phyloP scores from a whole-genome alignment of 1,140 invertebrate species.

The Drosophila mojavensis region DNA sequence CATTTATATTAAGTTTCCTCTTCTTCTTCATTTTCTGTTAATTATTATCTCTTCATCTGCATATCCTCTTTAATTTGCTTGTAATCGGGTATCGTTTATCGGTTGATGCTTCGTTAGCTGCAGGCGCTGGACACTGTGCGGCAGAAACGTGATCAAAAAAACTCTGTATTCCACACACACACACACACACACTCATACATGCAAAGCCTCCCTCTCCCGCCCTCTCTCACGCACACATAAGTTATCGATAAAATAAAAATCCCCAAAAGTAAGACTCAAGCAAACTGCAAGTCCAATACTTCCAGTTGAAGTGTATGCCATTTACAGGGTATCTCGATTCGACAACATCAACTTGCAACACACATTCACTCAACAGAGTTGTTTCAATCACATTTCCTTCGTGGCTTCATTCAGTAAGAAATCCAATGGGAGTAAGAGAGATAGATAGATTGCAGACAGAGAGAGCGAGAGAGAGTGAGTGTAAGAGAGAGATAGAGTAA shows the following conservation, averaged over 20 bases:
- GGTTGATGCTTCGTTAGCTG: slow-evolving; percentile 35
- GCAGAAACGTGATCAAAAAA: slow-evolving; percentile 74
- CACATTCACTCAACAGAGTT: slow-evolving; percentile 71
- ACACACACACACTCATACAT: slow-evolving; percentile 17
- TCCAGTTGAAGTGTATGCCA: no score
- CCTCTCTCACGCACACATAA: slow-evolving; percentile 6
- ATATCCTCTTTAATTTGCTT: slow-evolving; percentile 33
- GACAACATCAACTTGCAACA: background rate
- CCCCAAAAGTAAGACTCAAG: background rate
- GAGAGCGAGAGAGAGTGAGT: background rate
- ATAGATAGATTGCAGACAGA: background rate
- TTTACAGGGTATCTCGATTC: no score
- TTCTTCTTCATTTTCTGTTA: slow-evolving; percentile 27
- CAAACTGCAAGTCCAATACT: no score
- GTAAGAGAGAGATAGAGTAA: background rate
- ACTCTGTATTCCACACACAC: slow-evolving; percentile 60
- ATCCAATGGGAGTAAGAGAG: background rate
- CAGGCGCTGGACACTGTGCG: slow-evolving; percentile 33
- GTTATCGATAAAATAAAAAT: background rate
- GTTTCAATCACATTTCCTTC: slow-evolving; percentile 72
- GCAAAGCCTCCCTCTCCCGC: slow-evolving; percentile 18
- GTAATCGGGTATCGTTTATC: slow-evolving; percentile 23
- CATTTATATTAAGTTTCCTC: slow-evolving; percentile 17
- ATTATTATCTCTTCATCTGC: slow-evolving; percentile 32
- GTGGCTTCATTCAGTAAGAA: slow-evolving; percentile 11